Conservation (phyloP, 2,797 vertebrate genomes). For the Brachymystax lenok region DNA sequence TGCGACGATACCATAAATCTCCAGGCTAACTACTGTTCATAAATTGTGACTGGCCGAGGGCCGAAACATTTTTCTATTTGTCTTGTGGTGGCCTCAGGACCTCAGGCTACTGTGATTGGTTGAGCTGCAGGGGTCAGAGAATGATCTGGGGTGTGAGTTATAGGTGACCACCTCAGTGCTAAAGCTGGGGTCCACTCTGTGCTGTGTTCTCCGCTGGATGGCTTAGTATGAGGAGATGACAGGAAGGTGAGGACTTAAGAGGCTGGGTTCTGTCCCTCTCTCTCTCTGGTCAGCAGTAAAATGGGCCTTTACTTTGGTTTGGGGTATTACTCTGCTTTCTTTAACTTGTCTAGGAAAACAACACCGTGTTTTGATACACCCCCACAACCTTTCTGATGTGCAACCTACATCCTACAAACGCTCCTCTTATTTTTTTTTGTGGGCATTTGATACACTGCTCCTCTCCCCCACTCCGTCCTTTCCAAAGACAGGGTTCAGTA, state of each 20-base stretch:
- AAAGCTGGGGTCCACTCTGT: constrained; percentile 46
- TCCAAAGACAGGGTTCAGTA: constrained; percentile 31
- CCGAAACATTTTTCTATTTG: constrained; percentile 39
- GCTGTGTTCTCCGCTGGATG: constrained; percentile 19
- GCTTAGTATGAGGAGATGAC: constrained; percentile 32
- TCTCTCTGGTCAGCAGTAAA: constrained; percentile 30
- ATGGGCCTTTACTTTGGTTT: constrained; percentile 52
- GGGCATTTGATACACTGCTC: constrained; percentile 31
- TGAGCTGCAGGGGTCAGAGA: constrained; percentile 45
- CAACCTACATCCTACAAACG: constrained; percentile 27
- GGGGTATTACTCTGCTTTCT: constrained; percentile 33
- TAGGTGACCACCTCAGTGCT: constrained; percentile 65
- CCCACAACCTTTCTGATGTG: constrained; percentile 45
- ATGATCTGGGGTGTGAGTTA: constrained; percentile 50
- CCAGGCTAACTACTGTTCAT: constrained; percentile 61
- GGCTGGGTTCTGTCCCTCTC: constrained; percentile 27
- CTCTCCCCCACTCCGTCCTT: constrained; percentile 8
- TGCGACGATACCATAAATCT: constrained; percentile 60
- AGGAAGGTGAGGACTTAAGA: constrained; percentile 45
- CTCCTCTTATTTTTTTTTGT: constrained; percentile 24
- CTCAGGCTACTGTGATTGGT: constrained; percentile 48
- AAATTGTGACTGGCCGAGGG: constrained; percentile 47
- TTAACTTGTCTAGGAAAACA: constrained; percentile 50
- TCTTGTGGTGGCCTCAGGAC: constrained; percentile 36
- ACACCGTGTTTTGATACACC: neutral